Base-by-base conservation (phyloP, 2,888 invertebrate species). In the Trimorus sp. region DNA sequence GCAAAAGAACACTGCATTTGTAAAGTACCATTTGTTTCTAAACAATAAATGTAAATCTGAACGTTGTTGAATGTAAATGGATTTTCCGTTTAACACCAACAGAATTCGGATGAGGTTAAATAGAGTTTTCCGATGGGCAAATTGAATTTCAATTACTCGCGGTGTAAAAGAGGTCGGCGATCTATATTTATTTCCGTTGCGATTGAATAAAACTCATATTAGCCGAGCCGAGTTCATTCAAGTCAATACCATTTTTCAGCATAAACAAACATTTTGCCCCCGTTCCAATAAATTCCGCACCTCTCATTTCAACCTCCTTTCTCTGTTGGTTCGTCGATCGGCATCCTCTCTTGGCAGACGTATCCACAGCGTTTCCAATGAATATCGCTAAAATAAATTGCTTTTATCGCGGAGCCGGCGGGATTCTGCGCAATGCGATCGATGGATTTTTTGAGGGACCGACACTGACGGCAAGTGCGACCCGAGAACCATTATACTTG, bases 381-480 rank as follows among this genome's bases (percentile, higher is more conserved):
- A 79, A 79, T 79, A 79, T 74, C 74, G 54, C 74, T 69, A 79
- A 63, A 79, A 79, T 79, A 74, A 79, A 79, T 79, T 79, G 74
- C 79, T 79, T 79, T 79, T 79, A 74, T 79, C 69, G 63, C 51
- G 42, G 36, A 59, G 45, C 60, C 40, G 53, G 16, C 36, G 16
- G 63, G 69, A 79, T 79, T 79, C 63, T 63, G 74, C 58, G 68
- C 63, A 49, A 79, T 49, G 53, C 60, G 73, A 63, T 62, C 53
- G 56, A 71, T 12, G 42, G 37, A 54, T 74, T 74, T 73, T 73
- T 74, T 73, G 79, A 68, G 37, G 11, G 26, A 65, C 53, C 38
- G 74, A 75, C 60, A 49, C 51, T 66, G 68, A 68, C 54, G 56
- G 38, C 62, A 26, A 68, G 9, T 26, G 76, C 37, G 49, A 66